Evolutionary conservation across 1,140 invertebrate species (phyloP), one percentile per base, ranked within the genome.

Genomic region (Trichogramma pretiosum): DNA sequence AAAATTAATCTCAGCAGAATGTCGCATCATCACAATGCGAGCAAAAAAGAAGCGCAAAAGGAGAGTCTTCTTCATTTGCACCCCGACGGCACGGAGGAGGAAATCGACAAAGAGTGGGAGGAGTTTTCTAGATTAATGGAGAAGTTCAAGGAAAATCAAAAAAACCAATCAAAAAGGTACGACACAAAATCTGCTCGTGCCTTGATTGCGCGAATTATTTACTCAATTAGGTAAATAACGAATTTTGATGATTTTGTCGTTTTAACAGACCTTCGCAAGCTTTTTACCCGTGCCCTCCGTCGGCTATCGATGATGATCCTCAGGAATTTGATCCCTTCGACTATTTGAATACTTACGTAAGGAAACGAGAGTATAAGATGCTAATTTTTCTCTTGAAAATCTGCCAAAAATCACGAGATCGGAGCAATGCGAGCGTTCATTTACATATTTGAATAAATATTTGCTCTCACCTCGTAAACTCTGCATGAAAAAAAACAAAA

Each of bases 231-330:
- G n/a, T n/a, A n/a, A n/a, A n/a, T n/a, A n/a, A n/a, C n/a, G n/a
- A n/a, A n/a, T 21, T 30, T 26, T n/a, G 5, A 18, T 35, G 18
- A 24, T 17, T 39, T 48, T 13, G 40, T 17, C 37, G 54, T 45
- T 48, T 55, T 44, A 46, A 35, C 52, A 72, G 70, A 57, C 72
- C 74, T 10, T 73, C 74, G 13, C 75, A 78, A 64, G 73, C 77
- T 13, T 82, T 82, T 62, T 82, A 82, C 65, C 80, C 80, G 11
- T 80, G 78, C 58, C 80, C 80, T 40, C 76, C 78, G 19, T 73
- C 76, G 4, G 59, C 61, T 28, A 37, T 56, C 40, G 74, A 77
- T 32, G 68, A 75, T 51, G 76, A 78, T 26, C 68, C 69, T 21
- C 74, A 74, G 47, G 74, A 70, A 42, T 70, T 72, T 53, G 70